Percentiles rank a stretch among this genome's conserved stretches.
These are phyloP conservation scores for Mastacembelus armatus DNA, from an alignment of 2,797 vertebrate species.

Conservation along the genomic window DNA sequence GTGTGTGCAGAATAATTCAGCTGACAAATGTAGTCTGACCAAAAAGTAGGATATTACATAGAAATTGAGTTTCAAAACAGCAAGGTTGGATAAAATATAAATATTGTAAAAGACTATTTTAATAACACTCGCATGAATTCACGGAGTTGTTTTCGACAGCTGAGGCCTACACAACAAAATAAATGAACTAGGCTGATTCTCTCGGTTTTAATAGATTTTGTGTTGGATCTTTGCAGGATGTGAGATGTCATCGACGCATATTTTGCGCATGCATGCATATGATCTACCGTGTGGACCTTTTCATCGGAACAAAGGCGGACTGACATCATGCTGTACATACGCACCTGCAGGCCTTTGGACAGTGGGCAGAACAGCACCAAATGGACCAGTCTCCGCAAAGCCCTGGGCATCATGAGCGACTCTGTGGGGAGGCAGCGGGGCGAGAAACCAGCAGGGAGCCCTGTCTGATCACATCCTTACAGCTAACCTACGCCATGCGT, in stretches of 20 bases:
- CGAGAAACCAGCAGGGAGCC: conserved; percentile 48
- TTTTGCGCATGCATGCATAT: neutral
- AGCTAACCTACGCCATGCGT: conserved; percentile 30
- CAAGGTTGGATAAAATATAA: too few species aligned
- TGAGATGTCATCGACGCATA: neutral
- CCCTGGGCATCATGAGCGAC: conserved; percentile 85
- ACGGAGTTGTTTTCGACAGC: neutral
- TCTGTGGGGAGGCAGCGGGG: conserved; percentile 47
- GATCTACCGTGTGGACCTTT: neutral
- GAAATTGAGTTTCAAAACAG: too few species aligned
- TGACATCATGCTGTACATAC: neutral
- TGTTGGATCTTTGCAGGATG: neutral
- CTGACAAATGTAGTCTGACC: neutral
- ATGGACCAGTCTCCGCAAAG: conserved; percentile 89
- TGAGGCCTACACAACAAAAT: neutral
- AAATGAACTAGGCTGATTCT: neutral
- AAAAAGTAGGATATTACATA: too few species aligned
- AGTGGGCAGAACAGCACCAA: conserved; percentile 91
- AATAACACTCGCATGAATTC: too few species aligned
- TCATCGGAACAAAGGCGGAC: too few species aligned
- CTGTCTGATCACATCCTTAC: conserved; percentile 68
- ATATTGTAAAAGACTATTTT: too few species aligned
- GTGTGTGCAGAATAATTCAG: too few species aligned
- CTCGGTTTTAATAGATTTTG: neutral
- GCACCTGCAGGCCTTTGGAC: conserved; percentile 93